A percentile compares a stretch with the other conserved stretches of the same genome.
phyloP scores from a whole-genome alignment of 1,140 invertebrate genomes.

The Mercenaria mercenaria region DNA sequence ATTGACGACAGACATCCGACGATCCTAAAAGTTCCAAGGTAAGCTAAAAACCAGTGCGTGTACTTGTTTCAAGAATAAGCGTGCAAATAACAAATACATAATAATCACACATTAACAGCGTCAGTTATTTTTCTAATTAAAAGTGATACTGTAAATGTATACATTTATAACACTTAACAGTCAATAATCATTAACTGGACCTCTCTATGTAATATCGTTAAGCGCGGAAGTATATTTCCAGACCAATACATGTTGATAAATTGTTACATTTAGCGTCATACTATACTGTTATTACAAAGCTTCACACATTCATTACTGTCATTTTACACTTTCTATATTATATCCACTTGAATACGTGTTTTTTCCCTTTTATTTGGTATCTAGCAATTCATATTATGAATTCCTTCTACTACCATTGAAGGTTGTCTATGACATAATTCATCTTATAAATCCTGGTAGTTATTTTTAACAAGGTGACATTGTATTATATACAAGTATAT shows the following conservation, averaged over 20 bases:
- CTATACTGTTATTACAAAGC: neutral
- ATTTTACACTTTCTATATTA: neutral
- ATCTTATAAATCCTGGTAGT: neutral
- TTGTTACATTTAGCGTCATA: neutral
- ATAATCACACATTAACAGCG: too few species aligned
- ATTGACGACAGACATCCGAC: too few species aligned
- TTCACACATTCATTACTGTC: slow-evolving; percentile 9
- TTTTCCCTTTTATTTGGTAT: neutral
- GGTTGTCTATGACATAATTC: neutral
- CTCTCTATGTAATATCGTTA: too few species aligned
- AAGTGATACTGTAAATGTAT: too few species aligned
- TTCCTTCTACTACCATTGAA: neutral
- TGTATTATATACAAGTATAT: neutral
- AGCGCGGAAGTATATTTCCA: slow-evolving; percentile 2
- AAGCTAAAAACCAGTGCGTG: too few species aligned
- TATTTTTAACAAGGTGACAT: neutral
- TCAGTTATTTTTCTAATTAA: too few species aligned
- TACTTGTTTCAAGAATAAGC: too few species aligned
- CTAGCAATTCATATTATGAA: neutral
- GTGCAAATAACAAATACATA: too few species aligned
- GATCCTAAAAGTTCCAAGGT: too few species aligned
- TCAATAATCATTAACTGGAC: too few species aligned
- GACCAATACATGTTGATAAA: neutral
- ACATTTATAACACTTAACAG: too few species aligned
- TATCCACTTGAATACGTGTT: neutral